A percentile compares a stretch with the other conserved stretches of the same genome.
Conservation (phyloP, 2,113 vertebrate genomes). For the Cyphomyrus plagiostoma region DNA sequence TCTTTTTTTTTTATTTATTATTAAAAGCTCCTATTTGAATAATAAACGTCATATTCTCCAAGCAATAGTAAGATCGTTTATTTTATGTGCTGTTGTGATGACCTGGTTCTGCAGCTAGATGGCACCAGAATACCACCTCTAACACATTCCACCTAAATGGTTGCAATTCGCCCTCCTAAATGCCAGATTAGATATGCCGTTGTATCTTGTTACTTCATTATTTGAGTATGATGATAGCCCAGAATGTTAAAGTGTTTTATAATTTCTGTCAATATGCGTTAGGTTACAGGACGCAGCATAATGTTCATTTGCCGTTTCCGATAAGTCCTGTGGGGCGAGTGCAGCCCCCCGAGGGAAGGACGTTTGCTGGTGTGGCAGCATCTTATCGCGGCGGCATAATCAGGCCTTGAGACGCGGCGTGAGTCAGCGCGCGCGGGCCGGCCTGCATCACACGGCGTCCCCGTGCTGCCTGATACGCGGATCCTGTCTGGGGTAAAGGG, state of each 20-base stretch:
- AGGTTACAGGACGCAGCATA: background rate
- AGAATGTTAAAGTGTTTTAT: background rate
- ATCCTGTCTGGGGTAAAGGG: conserved; percentile 18
- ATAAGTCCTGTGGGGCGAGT: background rate
- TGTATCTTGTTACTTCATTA: conserved; percentile 1
- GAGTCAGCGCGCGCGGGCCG: conserved; percentile 3
- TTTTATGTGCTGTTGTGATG: background rate
- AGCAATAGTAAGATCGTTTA: background rate
- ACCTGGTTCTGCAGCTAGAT: background rate
- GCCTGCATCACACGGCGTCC: background rate
- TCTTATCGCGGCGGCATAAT: background rate
- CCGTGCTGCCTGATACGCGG: background rate
- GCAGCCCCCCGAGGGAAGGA: background rate
- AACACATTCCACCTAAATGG: background rate
- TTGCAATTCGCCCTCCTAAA: background rate
- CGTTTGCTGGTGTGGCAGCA: background rate
- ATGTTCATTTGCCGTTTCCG: background rate
- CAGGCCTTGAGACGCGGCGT: conserved; percentile 20
- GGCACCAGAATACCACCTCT: background rate
- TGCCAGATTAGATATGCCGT: background rate
- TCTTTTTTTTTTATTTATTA: background rate
- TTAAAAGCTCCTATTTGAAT: background rate
- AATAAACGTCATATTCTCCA: background rate
- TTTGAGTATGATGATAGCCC: background rate
- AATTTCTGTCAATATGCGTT: background rate